Conservation (phyloP, 2,888 invertebrate species). For the Cerastis leucographa region DNA sequence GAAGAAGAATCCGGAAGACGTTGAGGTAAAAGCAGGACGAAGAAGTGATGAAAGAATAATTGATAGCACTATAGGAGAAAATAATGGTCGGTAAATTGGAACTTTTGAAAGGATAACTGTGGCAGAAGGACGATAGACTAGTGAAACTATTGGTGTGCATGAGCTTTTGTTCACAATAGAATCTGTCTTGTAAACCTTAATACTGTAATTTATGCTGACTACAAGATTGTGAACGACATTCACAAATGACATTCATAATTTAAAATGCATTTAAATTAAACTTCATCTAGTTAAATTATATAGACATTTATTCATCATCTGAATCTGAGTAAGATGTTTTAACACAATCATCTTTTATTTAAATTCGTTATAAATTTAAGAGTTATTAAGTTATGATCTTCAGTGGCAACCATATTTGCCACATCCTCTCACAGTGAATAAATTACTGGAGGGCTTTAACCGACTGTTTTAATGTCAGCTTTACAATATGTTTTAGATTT, state of each 20-base stretch:
- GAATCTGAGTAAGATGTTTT: constrained; percentile 24
- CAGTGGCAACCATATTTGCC: constrained; percentile 52
- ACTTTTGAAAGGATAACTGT: neutral
- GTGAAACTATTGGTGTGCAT: neutral
- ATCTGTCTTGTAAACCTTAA: neutral
- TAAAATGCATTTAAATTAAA: constrained; percentile 50
- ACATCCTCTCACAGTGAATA: constrained; percentile 54
- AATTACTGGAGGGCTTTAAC: constrained; percentile 52
- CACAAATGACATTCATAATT: constrained; percentile 25
- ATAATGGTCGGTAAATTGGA: neutral
- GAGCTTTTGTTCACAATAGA: neutral
- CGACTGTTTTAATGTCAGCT: constrained; percentile 27
- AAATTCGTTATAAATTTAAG: constrained; percentile 18
- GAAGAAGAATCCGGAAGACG: neutral
- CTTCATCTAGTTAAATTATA: constrained; percentile 31
- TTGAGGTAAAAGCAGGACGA: neutral
- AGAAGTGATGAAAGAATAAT: neutral
- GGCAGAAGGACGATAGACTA: neutral
- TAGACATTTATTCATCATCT: constrained; percentile 31
- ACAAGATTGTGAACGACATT: constrained; percentile 25
- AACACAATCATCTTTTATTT: constrained; percentile 4
- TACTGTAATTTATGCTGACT: neutral
- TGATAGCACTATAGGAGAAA: neutral
- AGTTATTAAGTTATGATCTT: neutral
- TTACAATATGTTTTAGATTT: constrained; percentile 28